phyloP scores from a whole-genome alignment of 2,888 invertebrate genomes.

The Plagodis pulveraria region DNA sequence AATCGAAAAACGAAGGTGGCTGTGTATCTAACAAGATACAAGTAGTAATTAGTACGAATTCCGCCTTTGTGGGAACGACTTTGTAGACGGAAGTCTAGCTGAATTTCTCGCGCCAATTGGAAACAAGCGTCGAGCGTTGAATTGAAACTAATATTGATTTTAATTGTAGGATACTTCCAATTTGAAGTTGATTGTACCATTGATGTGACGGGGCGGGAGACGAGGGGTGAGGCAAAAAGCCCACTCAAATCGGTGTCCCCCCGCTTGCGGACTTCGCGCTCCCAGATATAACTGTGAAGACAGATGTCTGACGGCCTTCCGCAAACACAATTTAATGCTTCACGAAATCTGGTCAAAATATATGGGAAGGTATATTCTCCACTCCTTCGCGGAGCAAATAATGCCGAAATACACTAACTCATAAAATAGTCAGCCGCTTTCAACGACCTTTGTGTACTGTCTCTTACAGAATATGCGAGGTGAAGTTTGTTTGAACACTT shows the following conservation, averaged over 20 bases:
- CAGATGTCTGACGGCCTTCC: slow-evolving; percentile 66
- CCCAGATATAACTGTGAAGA: slow-evolving; percentile 62
- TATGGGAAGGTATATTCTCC: slow-evolving; percentile 47
- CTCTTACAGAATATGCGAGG: slow-evolving; percentile 29
- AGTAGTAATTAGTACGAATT: too few species aligned
- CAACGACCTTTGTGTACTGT: slow-evolving; percentile 31
- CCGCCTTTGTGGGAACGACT: too few species aligned
- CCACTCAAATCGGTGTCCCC: slow-evolving; percentile 56
- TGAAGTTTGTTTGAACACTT: slow-evolving; percentile 27
- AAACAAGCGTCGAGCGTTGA: too few species aligned
- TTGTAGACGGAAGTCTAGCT: too few species aligned
- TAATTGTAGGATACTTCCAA: slow-evolving; percentile 1
- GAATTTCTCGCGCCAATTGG: too few species aligned
- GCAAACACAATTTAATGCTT: slow-evolving; percentile 76
- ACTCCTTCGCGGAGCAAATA: slow-evolving; percentile 32
- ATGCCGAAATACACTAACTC: slow-evolving; percentile 32
- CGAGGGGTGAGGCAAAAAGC: slow-evolving; percentile 33
- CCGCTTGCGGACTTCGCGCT: slow-evolving; percentile 43
- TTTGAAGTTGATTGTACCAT: too few species aligned
- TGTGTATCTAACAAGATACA: too few species aligned
- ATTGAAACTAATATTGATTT: too few species aligned
- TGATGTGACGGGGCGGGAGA: neutral
- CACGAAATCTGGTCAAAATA: slow-evolving; percentile 73
- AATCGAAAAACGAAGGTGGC: too few species aligned
- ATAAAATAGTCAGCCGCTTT: slow-evolving; percentile 35